These are phyloP conservation scores for Macroramphosus scolopax DNA, from an alignment of 2,797 vertebrate species.

Conservation along the genomic window DNA sequence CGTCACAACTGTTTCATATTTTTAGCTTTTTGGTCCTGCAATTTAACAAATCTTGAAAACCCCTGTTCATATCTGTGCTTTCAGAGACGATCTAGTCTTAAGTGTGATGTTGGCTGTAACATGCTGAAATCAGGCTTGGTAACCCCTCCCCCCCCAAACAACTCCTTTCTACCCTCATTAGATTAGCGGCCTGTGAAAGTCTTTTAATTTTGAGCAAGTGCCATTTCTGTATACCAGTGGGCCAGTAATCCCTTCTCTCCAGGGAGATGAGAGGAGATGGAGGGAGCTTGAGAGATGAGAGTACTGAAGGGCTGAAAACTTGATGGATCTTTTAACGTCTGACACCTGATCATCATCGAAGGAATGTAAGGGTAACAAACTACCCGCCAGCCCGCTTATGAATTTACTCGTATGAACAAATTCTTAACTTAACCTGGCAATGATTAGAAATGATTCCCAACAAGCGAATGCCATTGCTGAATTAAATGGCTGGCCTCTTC, in stretches of 20 bases:
- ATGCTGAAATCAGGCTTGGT: conserved; percentile 47
- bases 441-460: conserved; percentile 63
- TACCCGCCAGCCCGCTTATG: conserved; percentile 43
- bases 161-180: conserved; percentile 66
- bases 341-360: conserved; percentile 66
- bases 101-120: conserved; percentile 58
- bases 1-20: conserved; percentile 12
- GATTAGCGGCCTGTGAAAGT: conserved; percentile 77
- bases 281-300: conserved; percentile 53
- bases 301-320: conserved; percentile 61
- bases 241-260: conserved; percentile 74
- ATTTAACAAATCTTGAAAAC: no score
- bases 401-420: conserved; percentile 38
- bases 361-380: conserved; percentile 48
- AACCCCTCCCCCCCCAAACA: conserved; percentile 12
- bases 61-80: conserved; percentile 5
- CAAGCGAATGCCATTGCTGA: conserved; percentile 52
- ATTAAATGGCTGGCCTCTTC: conserved; percentile 51
- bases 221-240: conserved; percentile 73
- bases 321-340: conserved; percentile 70
- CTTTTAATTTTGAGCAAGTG: conserved; percentile 79
- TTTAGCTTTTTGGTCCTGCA: conserved; percentile 15
- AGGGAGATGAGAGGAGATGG: conserved; percentile 56
- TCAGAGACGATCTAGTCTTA: conserved; percentile 36
- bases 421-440: conserved; percentile 62